A percentile compares a stretch with the other conserved stretches of the same genome.
Conservation (phyloP, 2,888 invertebrate species). For the Leucoma salicis region DNA sequence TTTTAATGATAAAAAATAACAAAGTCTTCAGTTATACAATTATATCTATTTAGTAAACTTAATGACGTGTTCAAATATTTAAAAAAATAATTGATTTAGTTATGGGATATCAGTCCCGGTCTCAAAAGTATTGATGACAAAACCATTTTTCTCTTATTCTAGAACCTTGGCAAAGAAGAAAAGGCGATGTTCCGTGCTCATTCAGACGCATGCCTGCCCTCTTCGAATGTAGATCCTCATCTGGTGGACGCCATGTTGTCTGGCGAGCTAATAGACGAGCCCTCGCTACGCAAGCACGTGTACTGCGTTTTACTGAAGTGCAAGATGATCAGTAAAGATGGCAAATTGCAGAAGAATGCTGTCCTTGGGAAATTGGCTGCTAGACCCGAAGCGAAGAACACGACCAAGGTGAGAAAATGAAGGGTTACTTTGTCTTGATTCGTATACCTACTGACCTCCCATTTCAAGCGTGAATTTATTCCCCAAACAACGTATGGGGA, state of each 20-base stretch:
- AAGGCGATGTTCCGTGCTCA: conserved; percentile 71
- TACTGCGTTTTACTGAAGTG: conserved; percentile 70
- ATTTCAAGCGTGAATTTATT: no score
- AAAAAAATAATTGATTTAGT: no score
- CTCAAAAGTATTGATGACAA: no score
- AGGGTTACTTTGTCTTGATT: no score
- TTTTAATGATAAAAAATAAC: no score
- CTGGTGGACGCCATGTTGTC: conserved; percentile 49
- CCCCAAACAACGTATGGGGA: no score
- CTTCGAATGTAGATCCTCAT: conserved; percentile 45
- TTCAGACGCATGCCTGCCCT: conserved; percentile 57
- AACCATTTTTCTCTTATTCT: no score
- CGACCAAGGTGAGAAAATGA: conserved; percentile 49
- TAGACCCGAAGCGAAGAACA: conserved; percentile 48
- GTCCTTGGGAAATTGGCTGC: conserved; percentile 52
- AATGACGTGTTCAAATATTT: no score
- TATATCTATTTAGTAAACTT: no score
- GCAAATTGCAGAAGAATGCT: conserved; percentile 65
- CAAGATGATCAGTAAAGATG: conserved; percentile 71
- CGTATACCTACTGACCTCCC: no score
- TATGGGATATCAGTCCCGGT: no score
- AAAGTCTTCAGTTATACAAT: no score
- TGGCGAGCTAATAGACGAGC: conserved; percentile 48
- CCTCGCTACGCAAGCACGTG: conserved; percentile 56
- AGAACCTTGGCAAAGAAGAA: conserved; percentile 65